phyloP scores from a whole-genome alignment of 2,113 vertebrate genomes.

The Propithecus coquereli region DNA sequence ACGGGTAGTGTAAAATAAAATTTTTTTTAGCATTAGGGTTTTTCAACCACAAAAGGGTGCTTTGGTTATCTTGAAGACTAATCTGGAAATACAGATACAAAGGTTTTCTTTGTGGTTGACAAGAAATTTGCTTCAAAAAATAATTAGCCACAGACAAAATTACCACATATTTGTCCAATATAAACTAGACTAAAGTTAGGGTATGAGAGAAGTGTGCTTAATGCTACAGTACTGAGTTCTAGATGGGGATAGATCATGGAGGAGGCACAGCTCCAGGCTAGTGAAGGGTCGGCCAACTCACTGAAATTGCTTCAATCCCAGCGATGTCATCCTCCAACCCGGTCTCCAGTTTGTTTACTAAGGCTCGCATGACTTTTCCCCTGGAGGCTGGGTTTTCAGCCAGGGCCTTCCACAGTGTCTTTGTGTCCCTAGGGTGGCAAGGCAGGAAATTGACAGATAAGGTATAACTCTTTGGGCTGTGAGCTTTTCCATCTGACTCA shows the following conservation, averaged over 20 bases:
- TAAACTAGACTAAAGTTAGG: not conserved
- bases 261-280: not conserved
- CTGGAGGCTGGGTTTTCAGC: conserved; percentile 63
- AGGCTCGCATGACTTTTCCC: conserved; percentile 44
- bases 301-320: conserved; percentile 29
- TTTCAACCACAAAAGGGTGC: not conserved
- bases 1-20: not conserved
- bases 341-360: conserved; percentile 40
- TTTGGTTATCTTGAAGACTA: not conserved
- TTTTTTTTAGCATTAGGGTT: not conserved
- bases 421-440: conserved; percentile 60
- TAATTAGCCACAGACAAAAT: not conserved
- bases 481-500: not conserved
- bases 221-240: not conserved
- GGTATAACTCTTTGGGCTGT: not conserved
- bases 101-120: not conserved
- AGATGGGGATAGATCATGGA: not conserved
- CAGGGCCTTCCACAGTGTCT: conserved; percentile 64
- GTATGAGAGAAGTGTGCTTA: not conserved
- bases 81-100: not conserved
- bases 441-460: not conserved
- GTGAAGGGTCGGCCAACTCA: conserved; percentile 24
- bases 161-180: not conserved
- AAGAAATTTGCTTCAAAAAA: conserved; percentile 20
- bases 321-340: conserved; percentile 62